Percentiles rank a stretch among this genome's conserved stretches.
Evolutionary conservation across 1,140 invertebrate genomes (phyloP).

Genomic region (Orius insidiosus): DNA sequence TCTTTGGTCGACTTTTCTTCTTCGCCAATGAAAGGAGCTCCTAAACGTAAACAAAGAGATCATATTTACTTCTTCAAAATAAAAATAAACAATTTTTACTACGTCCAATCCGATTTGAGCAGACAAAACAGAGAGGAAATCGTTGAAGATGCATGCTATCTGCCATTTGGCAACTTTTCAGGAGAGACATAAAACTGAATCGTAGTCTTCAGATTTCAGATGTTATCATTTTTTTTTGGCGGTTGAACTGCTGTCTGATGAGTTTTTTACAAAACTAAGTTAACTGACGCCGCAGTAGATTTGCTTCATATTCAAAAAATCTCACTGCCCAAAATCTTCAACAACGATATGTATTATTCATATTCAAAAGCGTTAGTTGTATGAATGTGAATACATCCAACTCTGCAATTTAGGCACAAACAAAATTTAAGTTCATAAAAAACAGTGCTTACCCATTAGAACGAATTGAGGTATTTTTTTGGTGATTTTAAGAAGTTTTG

Average conservation of each 20-base stretch:
- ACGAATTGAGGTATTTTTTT: conserved; percentile 20
- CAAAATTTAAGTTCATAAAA: not conserved
- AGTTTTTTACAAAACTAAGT: not conserved
- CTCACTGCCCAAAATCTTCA: too few relatives aligned
- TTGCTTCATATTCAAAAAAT: not conserved
- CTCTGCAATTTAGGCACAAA: too few relatives aligned
- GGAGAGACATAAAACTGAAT: too few relatives aligned
- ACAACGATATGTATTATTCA: too few relatives aligned
- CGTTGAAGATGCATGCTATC: too few relatives aligned
- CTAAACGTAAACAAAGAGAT: conserved; percentile 36
- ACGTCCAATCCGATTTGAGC: conserved; percentile 24
- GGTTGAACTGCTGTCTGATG: not conserved
- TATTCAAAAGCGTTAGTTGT: too few relatives aligned
- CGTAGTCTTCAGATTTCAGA: too few relatives aligned
- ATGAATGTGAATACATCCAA: too few relatives aligned
- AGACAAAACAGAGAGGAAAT: conserved; percentile 20
- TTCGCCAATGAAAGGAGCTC: conserved; percentile 74
- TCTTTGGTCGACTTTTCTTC: conserved; percentile 45
- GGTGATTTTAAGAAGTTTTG: conserved; percentile 18
- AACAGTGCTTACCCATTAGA: conserved; percentile 16
- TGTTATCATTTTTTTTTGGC: not conserved
- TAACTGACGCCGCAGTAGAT: not conserved
- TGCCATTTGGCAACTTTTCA: too few relatives aligned
- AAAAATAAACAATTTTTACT: conserved; percentile 26
- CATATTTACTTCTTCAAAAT: conserved; percentile 27